Conservation (phyloP, 2,113 vertebrate species). For the Psilopsiagon aurifrons region DNA sequence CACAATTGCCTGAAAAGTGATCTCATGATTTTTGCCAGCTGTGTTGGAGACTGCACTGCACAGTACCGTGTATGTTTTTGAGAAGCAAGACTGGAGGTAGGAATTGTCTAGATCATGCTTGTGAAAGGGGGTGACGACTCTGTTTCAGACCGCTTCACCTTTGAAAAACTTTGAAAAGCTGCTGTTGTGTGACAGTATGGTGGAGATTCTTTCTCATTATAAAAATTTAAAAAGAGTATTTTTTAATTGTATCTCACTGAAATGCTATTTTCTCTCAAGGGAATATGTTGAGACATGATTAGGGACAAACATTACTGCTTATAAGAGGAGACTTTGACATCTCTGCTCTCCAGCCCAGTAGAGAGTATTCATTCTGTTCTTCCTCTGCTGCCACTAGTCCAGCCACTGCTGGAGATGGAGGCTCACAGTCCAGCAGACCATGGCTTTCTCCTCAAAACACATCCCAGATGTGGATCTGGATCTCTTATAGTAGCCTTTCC, state of each 20-base stretch:
- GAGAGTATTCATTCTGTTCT: neutral
- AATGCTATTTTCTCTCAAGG: neutral
- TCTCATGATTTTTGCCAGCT: neutral
- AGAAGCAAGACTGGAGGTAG: neutral
- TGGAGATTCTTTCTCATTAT: neutral
- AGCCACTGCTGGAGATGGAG: neutral
- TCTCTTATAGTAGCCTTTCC: neutral
- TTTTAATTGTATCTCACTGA: neutral
- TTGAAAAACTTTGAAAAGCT: neutral
- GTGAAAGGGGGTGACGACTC: neutral
- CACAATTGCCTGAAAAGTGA: neutral
- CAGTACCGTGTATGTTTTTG: neutral
- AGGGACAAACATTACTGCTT: neutral
- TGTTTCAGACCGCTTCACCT: neutral
- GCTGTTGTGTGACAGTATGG: neutral
- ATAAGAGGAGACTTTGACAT: neutral
- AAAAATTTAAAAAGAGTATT: neutral
- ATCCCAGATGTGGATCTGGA: neutral
- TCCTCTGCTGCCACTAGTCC: neutral
- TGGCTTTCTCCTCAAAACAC: neutral
- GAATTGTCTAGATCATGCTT: neutral
- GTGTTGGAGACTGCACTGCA: neutral
- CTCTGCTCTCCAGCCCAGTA: rapidly evolving
- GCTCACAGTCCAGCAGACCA: neutral
- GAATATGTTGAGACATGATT: neutral